Evolutionary conservation across 2,888 invertebrate species (phyloP).

Genomic region (Archips xylosteana): DNA sequence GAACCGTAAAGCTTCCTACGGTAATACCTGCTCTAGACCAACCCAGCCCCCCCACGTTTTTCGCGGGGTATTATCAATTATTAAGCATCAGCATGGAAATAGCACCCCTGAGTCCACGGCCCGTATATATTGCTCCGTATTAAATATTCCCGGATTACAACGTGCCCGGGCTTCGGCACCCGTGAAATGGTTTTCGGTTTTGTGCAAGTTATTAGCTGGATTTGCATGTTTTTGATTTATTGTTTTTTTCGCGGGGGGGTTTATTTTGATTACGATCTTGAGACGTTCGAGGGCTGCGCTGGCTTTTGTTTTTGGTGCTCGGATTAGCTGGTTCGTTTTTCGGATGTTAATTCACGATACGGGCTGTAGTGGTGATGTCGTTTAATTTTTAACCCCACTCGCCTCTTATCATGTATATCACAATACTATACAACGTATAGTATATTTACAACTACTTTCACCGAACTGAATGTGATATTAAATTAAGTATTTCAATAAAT

Average conservation of each 20-base stretch:
- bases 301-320: slow-evolving; percentile 19
- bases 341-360: background rate
- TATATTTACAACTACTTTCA: too few species aligned
- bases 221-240: slow-evolving; percentile 85
- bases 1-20: slow-evolving; percentile 15
- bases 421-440: too few species aligned
- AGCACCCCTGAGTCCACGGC: slow-evolving; percentile 80
- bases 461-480: too few species aligned
- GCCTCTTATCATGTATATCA: too few species aligned
- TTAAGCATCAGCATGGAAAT: slow-evolving; percentile 86
- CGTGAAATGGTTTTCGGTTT: slow-evolving; percentile 85
- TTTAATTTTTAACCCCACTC: too few species aligned
- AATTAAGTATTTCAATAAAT: too few species aligned
- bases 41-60: slow-evolving; percentile 68
- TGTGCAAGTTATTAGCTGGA: slow-evolving; percentile 84
- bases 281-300: slow-evolving; percentile 15
- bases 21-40: slow-evolving; percentile 63
- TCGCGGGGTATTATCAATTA: slow-evolving; percentile 86
- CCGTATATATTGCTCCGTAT: slow-evolving; percentile 76
- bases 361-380: background rate
- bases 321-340: background rate
- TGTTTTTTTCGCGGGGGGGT: slow-evolving; percentile 62
- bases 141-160: slow-evolving; percentile 82
- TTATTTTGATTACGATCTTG: slow-evolving; percentile 27
- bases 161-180: slow-evolving; percentile 63